Conservation (phyloP, 2,888 invertebrate genomes). For the Cheilosia variabilis region DNA sequence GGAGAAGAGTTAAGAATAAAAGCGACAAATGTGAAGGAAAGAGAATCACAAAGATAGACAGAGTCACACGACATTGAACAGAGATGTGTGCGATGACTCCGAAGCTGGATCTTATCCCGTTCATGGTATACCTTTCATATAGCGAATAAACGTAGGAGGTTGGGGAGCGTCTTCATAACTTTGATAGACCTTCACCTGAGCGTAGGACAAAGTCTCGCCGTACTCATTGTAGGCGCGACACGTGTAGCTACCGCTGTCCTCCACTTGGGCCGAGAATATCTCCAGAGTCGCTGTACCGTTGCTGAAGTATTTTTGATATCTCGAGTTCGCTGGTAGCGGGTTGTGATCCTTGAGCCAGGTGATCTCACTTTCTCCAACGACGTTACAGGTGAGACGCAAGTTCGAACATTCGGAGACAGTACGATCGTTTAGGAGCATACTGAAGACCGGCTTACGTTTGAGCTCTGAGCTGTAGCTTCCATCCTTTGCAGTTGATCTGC, state of each 20-base stretch:
- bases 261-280: constrained; percentile 87
- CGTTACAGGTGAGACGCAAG: constrained; percentile 90
- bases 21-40: not conserved
- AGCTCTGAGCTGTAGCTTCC: constrained; percentile 82
- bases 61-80: constrained; percentile 67
- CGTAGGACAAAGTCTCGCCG: constrained; percentile 89
- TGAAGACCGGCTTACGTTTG: constrained; percentile 90
- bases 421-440: constrained; percentile 90
- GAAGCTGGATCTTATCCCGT: not conserved
- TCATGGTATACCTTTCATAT: constrained; percentile 87
- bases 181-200: constrained; percentile 89
- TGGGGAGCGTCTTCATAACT: constrained; percentile 88
- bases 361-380: constrained; percentile 88
- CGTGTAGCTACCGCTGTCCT: constrained; percentile 91
- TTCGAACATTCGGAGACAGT: constrained; percentile 90
- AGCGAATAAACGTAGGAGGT: constrained; percentile 90
- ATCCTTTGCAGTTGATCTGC: constrained; percentile 27
- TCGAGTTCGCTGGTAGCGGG: constrained; percentile 85
- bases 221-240: constrained; percentile 91
- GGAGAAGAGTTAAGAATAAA: constrained; percentile 21
- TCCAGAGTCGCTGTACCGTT: constrained; percentile 90
- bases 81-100: constrained; percentile 53
- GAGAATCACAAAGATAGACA: constrained; percentile 59
- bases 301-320: constrained; percentile 86
- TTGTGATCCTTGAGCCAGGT: constrained; percentile 91